Percentiles rank a stretch among this genome's conserved stretches.
phyloP scores from a whole-genome alignment of 1,140 invertebrate species.

The Lineus longissimus region DNA sequence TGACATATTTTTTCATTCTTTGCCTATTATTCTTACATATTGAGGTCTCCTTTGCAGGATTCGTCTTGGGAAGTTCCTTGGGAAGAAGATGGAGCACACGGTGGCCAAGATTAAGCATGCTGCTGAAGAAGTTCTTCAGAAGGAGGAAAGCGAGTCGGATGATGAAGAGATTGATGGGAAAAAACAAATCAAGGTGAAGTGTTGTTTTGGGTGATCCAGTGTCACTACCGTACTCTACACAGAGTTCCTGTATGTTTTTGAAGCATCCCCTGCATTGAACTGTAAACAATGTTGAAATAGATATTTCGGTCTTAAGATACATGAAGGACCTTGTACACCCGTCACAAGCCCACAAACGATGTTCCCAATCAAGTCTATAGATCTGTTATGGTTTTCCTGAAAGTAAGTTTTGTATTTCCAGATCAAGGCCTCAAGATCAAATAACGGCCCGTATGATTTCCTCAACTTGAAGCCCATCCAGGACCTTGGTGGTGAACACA shows the following conservation, averaged over 20 bases:
- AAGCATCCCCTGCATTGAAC: too few relatives aligned
- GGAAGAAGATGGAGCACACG: slow-evolving; percentile 85
- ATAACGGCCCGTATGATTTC: slow-evolving; percentile 95
- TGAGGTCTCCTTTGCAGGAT: slow-evolving; percentile 50
- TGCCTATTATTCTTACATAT: slow-evolving; percentile 51
- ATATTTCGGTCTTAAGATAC: too few relatives aligned
- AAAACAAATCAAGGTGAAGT: too few relatives aligned
- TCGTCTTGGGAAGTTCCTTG: slow-evolving; percentile 79
- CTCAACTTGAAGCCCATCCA: slow-evolving; percentile 72
- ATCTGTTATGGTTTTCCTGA: neutral
- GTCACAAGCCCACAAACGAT: too few relatives aligned
- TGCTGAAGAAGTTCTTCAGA: slow-evolving; percentile 65
- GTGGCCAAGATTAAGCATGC: slow-evolving; percentile 86
- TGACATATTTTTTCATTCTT: neutral
- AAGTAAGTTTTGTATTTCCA: slow-evolving; percentile 31
- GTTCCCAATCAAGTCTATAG: too few relatives aligned
- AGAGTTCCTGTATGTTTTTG: too few relatives aligned
- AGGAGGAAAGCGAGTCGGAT: slow-evolving; percentile 7
- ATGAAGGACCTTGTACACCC: too few relatives aligned
- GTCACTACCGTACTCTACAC: too few relatives aligned
- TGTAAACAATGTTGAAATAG: too few relatives aligned
- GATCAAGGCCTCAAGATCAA: slow-evolving; percentile 86
- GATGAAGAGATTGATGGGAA: neutral
- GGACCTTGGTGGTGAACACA: slow-evolving; percentile 79
- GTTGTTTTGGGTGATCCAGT: too few relatives aligned